A percentile compares a stretch with the other conserved stretches of the same genome.
phyloP scores from a whole-genome alignment of 2,113 vertebrate species.

The Monopterus albus region DNA sequence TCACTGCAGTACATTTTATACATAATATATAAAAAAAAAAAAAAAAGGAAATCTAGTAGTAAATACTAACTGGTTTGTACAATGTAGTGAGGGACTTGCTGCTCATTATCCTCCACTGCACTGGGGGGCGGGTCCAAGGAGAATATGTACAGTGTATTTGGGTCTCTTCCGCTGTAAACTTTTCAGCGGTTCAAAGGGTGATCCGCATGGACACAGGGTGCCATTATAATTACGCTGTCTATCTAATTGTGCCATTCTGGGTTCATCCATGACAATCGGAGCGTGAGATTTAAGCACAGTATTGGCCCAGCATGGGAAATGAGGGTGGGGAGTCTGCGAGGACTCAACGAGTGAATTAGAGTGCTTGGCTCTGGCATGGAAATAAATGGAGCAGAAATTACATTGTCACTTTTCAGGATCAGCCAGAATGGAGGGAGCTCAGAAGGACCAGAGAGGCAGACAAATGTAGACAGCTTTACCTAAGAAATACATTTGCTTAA shows the following conservation, averaged over 20 bases:
- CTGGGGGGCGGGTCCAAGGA: constrained; percentile 14
- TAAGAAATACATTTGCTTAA: constrained; percentile 19
- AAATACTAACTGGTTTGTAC: constrained; percentile 7
- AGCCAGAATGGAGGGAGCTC: constrained; percentile 46
- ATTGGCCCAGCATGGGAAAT: constrained; percentile 83
- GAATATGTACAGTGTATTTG: constrained; percentile 75
- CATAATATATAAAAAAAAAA: no score
- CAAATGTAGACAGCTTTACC: constrained; percentile 45
- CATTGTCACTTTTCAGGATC: constrained; percentile 74
- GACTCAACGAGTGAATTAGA: constrained; percentile 66
- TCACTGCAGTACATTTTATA: no score
- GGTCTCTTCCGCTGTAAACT: constrained; percentile 79
- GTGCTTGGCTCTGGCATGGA: constrained; percentile 71
- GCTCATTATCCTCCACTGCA: constrained; percentile 59
- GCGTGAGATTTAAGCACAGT: constrained; percentile 86
- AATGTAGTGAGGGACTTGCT: constrained; percentile 11
- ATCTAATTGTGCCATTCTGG: constrained; percentile 77
- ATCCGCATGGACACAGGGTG: constrained; percentile 75
- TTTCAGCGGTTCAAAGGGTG: constrained; percentile 80
- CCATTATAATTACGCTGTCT: constrained; percentile 79
- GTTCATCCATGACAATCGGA: constrained; percentile 80
- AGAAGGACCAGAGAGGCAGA: constrained; percentile 13
- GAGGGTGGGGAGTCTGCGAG: constrained; percentile 65
- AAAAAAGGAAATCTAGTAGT: no score
- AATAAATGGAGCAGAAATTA: constrained; percentile 85